A percentile compares a stretch with the other conserved stretches of the same genome.
phyloP scores from a whole-genome alignment of 2,888 invertebrate genomes.

The Phalera bucephala region DNA sequence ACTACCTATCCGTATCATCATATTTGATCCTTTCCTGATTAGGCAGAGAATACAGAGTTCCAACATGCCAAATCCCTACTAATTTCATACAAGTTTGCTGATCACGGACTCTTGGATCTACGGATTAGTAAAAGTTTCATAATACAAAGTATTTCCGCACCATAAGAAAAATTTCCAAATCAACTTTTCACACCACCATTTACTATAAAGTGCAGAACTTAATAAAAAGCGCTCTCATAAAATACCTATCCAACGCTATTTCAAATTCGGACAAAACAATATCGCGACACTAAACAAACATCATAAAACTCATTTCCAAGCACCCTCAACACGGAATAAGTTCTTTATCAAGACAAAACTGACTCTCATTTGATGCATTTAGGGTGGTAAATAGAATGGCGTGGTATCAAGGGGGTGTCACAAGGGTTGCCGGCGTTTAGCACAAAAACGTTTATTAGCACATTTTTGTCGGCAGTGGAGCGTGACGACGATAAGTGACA shows the following conservation, averaged over 20 bases:
- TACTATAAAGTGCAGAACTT: too few relatives aligned
- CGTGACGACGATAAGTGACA: constrained; percentile 70
- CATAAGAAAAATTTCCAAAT: too few relatives aligned
- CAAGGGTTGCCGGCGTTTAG: constrained; percentile 36
- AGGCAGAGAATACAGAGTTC: too few relatives aligned
- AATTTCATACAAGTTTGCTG: too few relatives aligned
- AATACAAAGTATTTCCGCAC: too few relatives aligned
- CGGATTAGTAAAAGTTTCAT: too few relatives aligned
- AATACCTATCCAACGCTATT: constrained; percentile 1
- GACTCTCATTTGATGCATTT: constrained; percentile 3
- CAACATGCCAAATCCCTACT: too few relatives aligned
- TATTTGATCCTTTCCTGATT: too few relatives aligned
- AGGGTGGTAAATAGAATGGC: not conserved
- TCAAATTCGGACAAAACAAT: constrained; percentile 36
- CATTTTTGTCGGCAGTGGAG: constrained; percentile 64
- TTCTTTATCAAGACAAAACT: constrained; percentile 1
- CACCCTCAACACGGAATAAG: constrained; percentile 28
- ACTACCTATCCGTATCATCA: too few relatives aligned
- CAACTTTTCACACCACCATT: too few relatives aligned
- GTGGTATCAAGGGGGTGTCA: constrained; percentile 31
- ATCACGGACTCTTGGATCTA: too few relatives aligned
- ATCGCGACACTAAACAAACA: constrained; percentile 45
- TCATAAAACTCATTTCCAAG: constrained; percentile 40
- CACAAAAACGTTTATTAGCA: constrained; percentile 75
- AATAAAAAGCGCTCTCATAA: too few relatives aligned